Evolutionary conservation across 1,140 invertebrate species (phyloP).

Genomic region (Propsilocerus akamusi): DNA sequence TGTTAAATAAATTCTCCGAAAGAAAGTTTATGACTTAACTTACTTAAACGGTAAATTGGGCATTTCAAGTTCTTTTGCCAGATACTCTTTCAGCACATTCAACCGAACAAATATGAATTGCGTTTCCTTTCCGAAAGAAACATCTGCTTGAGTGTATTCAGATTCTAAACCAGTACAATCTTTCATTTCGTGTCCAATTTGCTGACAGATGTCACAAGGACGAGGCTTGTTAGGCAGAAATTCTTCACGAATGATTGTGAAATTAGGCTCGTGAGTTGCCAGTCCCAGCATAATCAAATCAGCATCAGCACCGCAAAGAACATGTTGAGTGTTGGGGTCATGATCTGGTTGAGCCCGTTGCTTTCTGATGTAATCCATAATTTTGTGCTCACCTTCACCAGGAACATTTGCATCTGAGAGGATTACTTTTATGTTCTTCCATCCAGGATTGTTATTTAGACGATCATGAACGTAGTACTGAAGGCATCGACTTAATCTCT

Average conservation of each 20-base stretch:
- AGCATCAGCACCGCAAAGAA: conserved; percentile 94
- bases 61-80: conserved; percentile 82
- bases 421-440: conserved; percentile 89
- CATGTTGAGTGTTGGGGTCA: conserved; percentile 95
- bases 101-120: conserved; percentile 83
- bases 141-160: conserved; percentile 20
- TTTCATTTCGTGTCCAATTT: conserved; percentile 90
- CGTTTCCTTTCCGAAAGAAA: conserved; percentile 45
- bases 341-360: conserved; percentile 91
- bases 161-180: conserved; percentile 62
- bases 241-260: conserved; percentile 95
- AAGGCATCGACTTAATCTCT: conserved; percentile 77
- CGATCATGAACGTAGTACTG: conserved; percentile 93
- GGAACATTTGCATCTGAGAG: conserved; percentile 97
- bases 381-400: conserved; percentile 98
- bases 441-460: conserved; percentile 88
- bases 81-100: conserved; percentile 85
- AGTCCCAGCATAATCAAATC: conserved; percentile 98
- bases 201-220: conserved; percentile 93
- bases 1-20: neutral
- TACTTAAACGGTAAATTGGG: conserved; percentile 73
- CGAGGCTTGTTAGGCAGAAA: conserved; percentile 93
- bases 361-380: conserved; percentile 96
- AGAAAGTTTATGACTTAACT: neutral
- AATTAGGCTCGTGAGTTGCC: conserved; percentile 97